A percentile compares a stretch with the other conserved stretches of the same genome.
Conservation (phyloP, 2,888 invertebrate species). For the Galerucella calmariensis region DNA sequence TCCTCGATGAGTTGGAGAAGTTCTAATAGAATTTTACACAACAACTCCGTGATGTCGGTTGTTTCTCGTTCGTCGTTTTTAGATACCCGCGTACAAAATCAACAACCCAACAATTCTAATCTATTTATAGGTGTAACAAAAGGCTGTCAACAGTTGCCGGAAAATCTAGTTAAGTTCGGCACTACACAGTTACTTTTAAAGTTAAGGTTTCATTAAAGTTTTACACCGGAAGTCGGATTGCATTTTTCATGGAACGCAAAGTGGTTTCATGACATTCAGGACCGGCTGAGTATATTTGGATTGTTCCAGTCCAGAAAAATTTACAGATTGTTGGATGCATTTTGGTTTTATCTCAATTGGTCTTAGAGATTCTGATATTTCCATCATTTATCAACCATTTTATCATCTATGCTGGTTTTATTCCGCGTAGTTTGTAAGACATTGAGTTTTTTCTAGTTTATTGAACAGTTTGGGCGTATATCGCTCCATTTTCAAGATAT, state of each 20-base stretch:
- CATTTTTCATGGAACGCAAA: background rate
- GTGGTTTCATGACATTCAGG: background rate
- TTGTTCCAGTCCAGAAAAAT: background rate
- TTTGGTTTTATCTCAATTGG: no score
- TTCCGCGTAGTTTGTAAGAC: no score
- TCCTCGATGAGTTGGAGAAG: conserved; percentile 6
- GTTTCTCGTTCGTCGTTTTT: background rate
- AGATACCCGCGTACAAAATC: background rate
- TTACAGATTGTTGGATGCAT: no score
- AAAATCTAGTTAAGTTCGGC: background rate
- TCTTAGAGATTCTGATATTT: no score
- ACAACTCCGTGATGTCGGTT: background rate
- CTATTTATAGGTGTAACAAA: conserved; percentile 12
- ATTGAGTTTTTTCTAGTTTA: no score
- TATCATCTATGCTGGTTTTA: no score
- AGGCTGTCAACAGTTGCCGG: background rate
- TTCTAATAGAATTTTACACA: conserved; percentile 5
- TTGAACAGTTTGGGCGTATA: no score
- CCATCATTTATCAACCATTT: no score
- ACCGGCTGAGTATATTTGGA: background rate
- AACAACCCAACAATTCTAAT: conserved; percentile 7
- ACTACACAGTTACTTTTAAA: conserved; percentile 1
- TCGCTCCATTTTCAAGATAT: no score
- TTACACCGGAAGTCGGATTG: background rate
- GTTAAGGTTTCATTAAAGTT: conserved; percentile 17